Evolutionary conservation across 53 echinoderm and acorn worm species (phyloP).

Genomic region (Apostichopus leukothele): DNA sequence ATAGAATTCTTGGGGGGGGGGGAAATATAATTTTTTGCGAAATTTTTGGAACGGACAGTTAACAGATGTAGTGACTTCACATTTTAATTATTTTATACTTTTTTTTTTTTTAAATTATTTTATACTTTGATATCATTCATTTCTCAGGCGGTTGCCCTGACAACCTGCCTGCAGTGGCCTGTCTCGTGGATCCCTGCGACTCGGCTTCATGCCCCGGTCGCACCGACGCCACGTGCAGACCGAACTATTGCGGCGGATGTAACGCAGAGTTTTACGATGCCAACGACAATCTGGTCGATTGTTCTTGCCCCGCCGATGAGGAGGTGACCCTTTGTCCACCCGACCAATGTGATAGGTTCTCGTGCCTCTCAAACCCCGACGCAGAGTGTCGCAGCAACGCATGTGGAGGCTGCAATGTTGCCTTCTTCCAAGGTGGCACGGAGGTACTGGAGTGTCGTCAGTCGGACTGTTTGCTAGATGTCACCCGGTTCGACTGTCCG

Average conservation of each 20-base stretch:
- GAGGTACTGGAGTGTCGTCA: background rate
- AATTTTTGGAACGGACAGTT: too few species aligned
- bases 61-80: too few species aligned
- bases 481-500: background rate
- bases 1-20: too few species aligned
- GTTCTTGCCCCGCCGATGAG: background rate
- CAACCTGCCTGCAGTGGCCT: background rate
- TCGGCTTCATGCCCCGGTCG: conserved; percentile 8
- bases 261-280: conserved; percentile 28
- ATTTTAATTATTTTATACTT: too few species aligned
- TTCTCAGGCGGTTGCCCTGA: conserved; percentile 16
- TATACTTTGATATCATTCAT: too few species aligned
- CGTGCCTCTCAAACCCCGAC: background rate
- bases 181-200: conserved; percentile 19
- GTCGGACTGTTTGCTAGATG: background rate
- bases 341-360: conserved; percentile 15
- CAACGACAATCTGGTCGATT: background rate
- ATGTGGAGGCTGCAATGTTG: conserved; percentile 28
- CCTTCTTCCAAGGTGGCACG: background rate
- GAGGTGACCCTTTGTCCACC: background rate
- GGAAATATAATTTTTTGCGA: too few species aligned
- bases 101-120: too few species aligned
- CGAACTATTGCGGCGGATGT: conserved; percentile 34
- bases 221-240: conserved; percentile 29
- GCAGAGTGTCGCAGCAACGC: conserved; percentile 7